These are phyloP conservation scores for Dasyprocta punctata DNA, from an alignment of 2,113 vertebrate species.

Conservation along the genomic window DNA sequence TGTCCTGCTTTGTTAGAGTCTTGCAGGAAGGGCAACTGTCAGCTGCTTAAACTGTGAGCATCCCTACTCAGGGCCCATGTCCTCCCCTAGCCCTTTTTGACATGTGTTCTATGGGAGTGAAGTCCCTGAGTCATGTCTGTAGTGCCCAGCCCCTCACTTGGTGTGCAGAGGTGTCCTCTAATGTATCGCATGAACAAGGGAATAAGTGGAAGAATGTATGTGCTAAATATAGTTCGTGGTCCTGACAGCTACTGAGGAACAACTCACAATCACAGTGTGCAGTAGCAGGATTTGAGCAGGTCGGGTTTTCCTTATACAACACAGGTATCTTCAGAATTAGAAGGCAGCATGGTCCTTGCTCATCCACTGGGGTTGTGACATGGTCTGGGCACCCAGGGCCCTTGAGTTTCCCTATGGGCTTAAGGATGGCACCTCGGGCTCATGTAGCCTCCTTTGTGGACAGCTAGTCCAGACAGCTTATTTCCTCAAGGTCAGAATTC, in stretches of 20 bases:
- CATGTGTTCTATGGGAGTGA: accelerated
- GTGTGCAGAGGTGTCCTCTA: accelerated
- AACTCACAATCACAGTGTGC: accelerated
- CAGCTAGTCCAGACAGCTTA: neutral
- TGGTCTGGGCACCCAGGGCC: accelerated
- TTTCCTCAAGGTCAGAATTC: neutral
- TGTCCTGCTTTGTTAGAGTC: neutral
- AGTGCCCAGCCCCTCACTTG: neutral
- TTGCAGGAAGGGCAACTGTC: neutral
- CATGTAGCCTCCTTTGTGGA: neutral
- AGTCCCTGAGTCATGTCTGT: neutral
- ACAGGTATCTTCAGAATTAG: accelerated
- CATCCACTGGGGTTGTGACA: accelerated
- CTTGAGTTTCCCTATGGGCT: accelerated
- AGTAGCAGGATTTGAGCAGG: accelerated
- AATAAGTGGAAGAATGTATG: neutral
- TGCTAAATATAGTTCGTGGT: neutral
- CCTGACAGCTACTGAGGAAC: neutral
- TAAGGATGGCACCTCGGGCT: accelerated
- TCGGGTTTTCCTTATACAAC: accelerated
- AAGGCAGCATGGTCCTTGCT: accelerated
- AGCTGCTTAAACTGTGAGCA: neutral
- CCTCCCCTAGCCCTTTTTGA: neutral
- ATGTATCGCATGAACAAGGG: neutral
- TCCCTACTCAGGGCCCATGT: neutral